Evolutionary conservation across 2,797 vertebrate species (phyloP).

Genomic region (Ctenopoma multispine): DNA sequence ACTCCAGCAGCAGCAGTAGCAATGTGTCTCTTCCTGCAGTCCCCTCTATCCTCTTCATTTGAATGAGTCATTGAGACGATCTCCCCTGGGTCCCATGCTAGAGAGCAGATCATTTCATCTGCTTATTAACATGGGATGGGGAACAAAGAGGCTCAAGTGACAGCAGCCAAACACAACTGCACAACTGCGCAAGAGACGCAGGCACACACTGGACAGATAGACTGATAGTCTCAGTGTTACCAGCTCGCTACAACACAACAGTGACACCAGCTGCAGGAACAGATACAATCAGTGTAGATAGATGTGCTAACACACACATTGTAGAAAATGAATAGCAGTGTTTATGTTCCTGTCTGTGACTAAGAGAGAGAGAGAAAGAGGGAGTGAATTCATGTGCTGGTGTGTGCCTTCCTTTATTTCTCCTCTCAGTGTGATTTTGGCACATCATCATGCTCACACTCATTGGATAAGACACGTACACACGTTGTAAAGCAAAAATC

Average conservation of each 20-base stretch:
- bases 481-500: constrained; percentile 3
- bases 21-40: constrained; percentile 58
- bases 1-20: constrained; percentile 30
- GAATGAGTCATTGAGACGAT: constrained; percentile 73
- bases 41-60: constrained; percentile 71
- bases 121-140: constrained; percentile 55
- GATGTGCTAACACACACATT: not conserved
- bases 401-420: not conserved
- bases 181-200: constrained; percentile 9
- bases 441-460: not conserved
- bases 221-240: not conserved
- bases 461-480: constrained; percentile 4
- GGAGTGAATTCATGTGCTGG: too few relatives aligned
- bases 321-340: not conserved
- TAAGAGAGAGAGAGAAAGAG: not conserved
- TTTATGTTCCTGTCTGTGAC: not conserved
- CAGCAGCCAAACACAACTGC: constrained; percentile 51
- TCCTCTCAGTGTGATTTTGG: not conserved
- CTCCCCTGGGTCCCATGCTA: constrained; percentile 67
- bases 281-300: not conserved
- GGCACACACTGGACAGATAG: constrained; percentile 17
- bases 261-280: constrained; percentile 2
- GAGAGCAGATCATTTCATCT: constrained; percentile 72
- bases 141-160: constrained; percentile 66
- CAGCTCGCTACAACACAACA: not conserved